Evolutionary conservation across 2,888 invertebrate genomes (phyloP).

Genomic region (Acanthosepion esculentum): DNA sequence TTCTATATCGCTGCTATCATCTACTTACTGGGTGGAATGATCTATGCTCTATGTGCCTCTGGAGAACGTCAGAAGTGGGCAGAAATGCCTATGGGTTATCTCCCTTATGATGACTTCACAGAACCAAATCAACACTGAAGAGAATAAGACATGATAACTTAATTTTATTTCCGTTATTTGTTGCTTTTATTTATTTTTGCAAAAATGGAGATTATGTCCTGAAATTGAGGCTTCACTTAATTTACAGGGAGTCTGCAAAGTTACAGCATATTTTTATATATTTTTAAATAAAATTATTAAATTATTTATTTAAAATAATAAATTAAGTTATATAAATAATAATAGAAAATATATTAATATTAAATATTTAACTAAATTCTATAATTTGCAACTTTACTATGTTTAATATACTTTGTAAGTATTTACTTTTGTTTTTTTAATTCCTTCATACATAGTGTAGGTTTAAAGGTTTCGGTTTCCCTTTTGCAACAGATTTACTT

Average conservation of each 20-base stretch:
- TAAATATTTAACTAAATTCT: not conserved
- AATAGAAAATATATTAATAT: not conserved
- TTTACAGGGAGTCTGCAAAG: not conserved
- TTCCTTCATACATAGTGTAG: not conserved
- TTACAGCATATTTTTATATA: not conserved
- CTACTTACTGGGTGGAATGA: conserved; percentile 87
- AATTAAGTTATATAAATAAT: not conserved
- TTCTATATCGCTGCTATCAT: conserved; percentile 89
- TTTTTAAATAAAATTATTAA: not conserved
- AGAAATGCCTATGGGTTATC: conserved; percentile 66
- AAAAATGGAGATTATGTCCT: not conserved
- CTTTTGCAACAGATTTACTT: not conserved
- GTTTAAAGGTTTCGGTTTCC: not conserved
- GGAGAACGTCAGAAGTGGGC: conserved; percentile 89
- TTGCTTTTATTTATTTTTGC: not conserved
- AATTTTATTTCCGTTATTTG: not conserved
- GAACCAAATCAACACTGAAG: conserved; percentile 50
- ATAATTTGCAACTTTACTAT: not conserved
- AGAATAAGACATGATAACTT: not conserved
- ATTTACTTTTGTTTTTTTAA: not conserved
- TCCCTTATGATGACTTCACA: conserved; percentile 63
- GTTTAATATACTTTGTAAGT: not conserved
- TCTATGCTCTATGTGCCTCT: conserved; percentile 88
- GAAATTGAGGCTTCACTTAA: not conserved
- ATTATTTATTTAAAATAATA: not conserved